phyloP scores from a whole-genome alignment of 92 coral and sea anemone genomes.

The Diadumene lineata region DNA sequence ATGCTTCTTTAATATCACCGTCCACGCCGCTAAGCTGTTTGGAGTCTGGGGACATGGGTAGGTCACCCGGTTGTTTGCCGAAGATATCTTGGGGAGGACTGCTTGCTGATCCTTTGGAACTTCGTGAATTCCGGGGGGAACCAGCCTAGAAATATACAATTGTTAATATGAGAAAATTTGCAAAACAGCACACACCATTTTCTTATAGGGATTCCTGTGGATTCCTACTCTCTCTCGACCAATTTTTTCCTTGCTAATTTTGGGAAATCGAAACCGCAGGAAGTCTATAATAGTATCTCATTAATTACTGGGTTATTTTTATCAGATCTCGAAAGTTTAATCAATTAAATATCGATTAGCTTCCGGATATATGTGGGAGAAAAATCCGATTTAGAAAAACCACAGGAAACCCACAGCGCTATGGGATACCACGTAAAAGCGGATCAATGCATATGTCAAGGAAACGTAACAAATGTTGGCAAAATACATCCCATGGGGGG shows the following conservation, averaged over 20 bases:
- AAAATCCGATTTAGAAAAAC: neutral
- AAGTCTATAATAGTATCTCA: too few relatives aligned
- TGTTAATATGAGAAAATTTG: too few relatives aligned
- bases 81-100: constrained; percentile 44
- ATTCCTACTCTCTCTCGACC: too few relatives aligned
- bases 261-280: too few relatives aligned
- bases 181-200: too few relatives aligned
- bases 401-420: constrained; percentile 5
- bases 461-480: too few relatives aligned
- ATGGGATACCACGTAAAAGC: neutral
- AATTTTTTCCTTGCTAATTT: too few relatives aligned
- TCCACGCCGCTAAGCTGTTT: constrained; percentile 80
- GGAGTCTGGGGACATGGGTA: constrained; percentile 62
- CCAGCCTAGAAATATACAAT: constrained; percentile 71
- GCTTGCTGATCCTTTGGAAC: constrained; percentile 64
- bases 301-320: too few relatives aligned
- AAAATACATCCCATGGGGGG: neutral
- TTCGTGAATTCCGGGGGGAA: constrained; percentile 81
- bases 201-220: too few relatives aligned
- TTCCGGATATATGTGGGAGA: neutral
- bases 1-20: constrained; percentile 83
- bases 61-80: constrained; percentile 55
- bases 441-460: too few relatives aligned
- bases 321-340: too few relatives aligned
- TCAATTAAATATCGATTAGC: neutral